Conservation (phyloP, 2,113 vertebrate genomes). For the Fulmarus glacialis region DNA sequence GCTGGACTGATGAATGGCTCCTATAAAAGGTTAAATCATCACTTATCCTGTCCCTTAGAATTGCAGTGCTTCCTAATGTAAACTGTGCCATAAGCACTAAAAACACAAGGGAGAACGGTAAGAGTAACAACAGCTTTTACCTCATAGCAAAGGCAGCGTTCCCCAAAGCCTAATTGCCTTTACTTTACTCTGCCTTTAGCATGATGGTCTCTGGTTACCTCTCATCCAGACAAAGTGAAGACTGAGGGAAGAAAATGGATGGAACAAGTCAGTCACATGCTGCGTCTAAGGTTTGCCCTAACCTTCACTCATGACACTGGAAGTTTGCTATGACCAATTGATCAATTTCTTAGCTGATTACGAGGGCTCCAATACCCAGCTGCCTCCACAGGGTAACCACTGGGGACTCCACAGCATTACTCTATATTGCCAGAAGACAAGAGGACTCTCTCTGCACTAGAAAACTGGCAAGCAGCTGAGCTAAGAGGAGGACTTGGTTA, state of each 20-base stretch:
- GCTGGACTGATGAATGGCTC: background rate
- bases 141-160: background rate
- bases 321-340: no score
- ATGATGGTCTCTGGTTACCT: no score
- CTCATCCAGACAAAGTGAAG: background rate
- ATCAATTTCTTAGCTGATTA: background rate
- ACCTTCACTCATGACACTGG: background rate
- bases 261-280: background rate
- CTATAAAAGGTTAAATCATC: conserved; percentile 36
- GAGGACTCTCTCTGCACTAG: background rate
- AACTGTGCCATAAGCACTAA: background rate
- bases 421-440: background rate
- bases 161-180: background rate
- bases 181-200: background rate
- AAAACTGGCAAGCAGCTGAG: background rate
- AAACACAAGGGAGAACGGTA: background rate
- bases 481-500: background rate
- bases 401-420: background rate
- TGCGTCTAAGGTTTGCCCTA: background rate
- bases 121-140: background rate
- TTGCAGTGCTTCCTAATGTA: background rate
- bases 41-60: background rate
- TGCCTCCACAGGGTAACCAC: background rate
- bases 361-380: accelerated
- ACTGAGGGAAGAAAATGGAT: background rate